A percentile compares a stretch with the other conserved stretches of the same genome.
Conservation (phyloP, 2,888 invertebrate genomes). For the Lampropteryx suffumata region DNA sequence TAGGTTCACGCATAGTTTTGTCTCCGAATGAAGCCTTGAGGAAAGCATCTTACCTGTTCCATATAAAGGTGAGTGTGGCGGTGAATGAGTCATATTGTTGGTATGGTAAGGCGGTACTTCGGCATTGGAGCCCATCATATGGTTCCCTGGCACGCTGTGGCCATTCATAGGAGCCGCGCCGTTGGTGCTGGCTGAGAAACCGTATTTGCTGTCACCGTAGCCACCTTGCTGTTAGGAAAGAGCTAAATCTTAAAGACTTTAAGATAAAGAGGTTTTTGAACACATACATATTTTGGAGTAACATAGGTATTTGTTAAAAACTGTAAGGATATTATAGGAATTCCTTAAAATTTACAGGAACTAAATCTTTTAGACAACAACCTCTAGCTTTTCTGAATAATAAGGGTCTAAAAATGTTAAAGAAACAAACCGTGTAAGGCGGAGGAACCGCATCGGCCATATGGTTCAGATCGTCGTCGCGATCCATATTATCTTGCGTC, state of each 20-base stretch:
- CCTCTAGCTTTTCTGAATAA: too few relatives aligned
- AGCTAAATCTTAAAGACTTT: too few relatives aligned
- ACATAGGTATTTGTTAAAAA: too few relatives aligned
- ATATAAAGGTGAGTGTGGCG: conserved; percentile 80
- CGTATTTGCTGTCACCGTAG: conserved; percentile 85
- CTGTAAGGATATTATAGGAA: too few relatives aligned
- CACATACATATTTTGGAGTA: too few relatives aligned
- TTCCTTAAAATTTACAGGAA: too few relatives aligned
- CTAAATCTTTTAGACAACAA: too few relatives aligned
- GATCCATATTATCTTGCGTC: conserved; percentile 92
- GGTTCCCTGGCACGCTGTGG: conserved; percentile 53
- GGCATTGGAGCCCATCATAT: conserved; percentile 49
- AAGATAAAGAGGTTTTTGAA: too few relatives aligned
- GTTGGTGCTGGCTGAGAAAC: conserved; percentile 79
- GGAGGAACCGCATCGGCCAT: conserved; percentile 89
- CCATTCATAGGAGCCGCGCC: conserved; percentile 53
- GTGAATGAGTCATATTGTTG: conserved; percentile 70
- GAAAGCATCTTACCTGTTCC: conserved; percentile 67
- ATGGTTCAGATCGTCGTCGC: conserved; percentile 81
- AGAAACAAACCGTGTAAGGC: conserved; percentile 90
- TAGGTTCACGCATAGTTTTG: too few relatives aligned
- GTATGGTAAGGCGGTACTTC: conserved; percentile 71
- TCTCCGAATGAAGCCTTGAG: too few relatives aligned
- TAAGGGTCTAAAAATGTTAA: conserved; percentile 27
- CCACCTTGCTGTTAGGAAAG: conserved; percentile 66